Base-by-base conservation (phyloP, 2,797 vertebrate species). In the Perodicticus potto region DNA sequence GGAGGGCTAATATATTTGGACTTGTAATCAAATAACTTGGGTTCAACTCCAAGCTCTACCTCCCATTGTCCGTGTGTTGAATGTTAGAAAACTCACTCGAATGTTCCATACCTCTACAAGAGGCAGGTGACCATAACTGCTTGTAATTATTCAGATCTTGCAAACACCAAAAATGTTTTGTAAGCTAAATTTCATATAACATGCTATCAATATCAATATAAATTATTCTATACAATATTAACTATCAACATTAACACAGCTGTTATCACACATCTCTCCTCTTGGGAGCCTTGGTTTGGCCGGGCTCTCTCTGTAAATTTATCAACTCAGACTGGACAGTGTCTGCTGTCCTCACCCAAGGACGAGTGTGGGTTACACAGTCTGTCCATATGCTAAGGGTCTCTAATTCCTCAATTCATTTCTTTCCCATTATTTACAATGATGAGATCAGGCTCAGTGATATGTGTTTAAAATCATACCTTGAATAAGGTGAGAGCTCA, bases 121-220 rank as follows among this genome's bases (percentile, higher is more conserved):
- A 76, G 10, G 12, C 67, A 84, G 45, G 76, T 9, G 1, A 2
- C 4, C 7, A 0, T 12, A 61, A 86, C 5, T 29, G 4, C 37
- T 37, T 19, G 0, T 1, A 67, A 67, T 61, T 57, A 29, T 23
- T 59, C 17, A 7, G 34, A 32, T 55, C 27, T 80, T 40, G 4
- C 10, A 19, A 70, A 61, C 27, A 59, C 4, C 19, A 4, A 78
- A 63, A 82, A 53, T 43, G 29, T 85, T 72, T 12, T 67, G 0
- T 23, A 91, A 76, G 12, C 63, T 57, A 83, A 91, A 89, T 86
- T 53, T 77, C 40, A n/a, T 45, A 85, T 73, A 82, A 43, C 78
- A 37, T 72, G 23, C 61, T 34, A 74, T 40, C 80, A 69, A 32
- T 17, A 49, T 73, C 32, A 57, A 10, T 69, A 0, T 53, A 81